Base-by-base conservation (phyloP, 2,797 vertebrate species). In the Tadarida brasiliensis region DNA sequence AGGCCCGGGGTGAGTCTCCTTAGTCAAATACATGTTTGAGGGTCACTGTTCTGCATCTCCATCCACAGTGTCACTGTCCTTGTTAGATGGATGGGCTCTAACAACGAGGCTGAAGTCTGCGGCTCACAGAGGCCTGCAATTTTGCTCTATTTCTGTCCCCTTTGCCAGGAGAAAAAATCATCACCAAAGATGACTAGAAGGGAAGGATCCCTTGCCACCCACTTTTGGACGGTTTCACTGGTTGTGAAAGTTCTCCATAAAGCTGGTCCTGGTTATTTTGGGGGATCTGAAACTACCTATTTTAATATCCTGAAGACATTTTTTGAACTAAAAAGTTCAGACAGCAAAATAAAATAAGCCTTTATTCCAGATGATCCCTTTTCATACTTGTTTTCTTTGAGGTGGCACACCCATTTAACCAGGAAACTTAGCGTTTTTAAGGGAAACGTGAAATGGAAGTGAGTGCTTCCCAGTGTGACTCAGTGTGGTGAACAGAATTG, bases 341-440 rank as follows among this genome's bases (percentile, higher is more conserved):
- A 63, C 5, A 19, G 15, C 10, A 91, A 92, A 44, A n/a, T 35
- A 49, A 90, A 84, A 57, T 80, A 49, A 80, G 61, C 11, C 51
- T 80, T 85, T 78, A 28, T 9, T 78, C 24, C 54, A n/a, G 71
- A 51, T 17, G n/a, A 26, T 87, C 35, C 30, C 63, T 87, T 95
- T 80, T 85, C 51, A 87, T 26, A 57, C 57, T 76, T 74, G 19
- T 83, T 85, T 81, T 78, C 47, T 84, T 70, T 94, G 15, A 90
- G 56, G 61, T 85, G 61, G 83, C 89, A 73, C 0, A 33, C 39
- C 78, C 57, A 85, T 54, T 67, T 77, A 84, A 63, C 73, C 57
- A 61, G 54, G 17, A 91, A 44, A 57, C 65, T 65, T 90, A 70
- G 57, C 51, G 56, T 91, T 91, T 97, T 90, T 68, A 78, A 90